Percentiles rank a stretch among this genome's conserved stretches.
These are phyloP conservation scores for Halcyon chelicuti DNA, from an alignment of 2,797 vertebrate species.

Conservation along the genomic window DNA sequence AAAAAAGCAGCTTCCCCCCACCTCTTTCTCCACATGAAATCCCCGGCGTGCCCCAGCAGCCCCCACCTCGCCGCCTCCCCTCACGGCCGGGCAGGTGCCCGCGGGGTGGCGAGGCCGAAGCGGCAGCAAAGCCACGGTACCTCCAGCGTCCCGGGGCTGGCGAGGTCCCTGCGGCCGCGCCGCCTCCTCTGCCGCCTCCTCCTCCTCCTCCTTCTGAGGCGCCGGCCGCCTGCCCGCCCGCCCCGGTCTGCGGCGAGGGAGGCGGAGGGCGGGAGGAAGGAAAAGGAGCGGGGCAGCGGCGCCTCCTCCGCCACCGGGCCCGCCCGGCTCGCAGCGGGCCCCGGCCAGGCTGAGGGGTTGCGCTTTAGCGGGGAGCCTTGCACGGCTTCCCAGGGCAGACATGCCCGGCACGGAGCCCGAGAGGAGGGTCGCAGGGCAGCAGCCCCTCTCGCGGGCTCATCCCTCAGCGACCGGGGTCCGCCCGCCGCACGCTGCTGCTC, in stretches of 20 bases:
- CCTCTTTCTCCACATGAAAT: background rate
- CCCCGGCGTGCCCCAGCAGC: background rate
- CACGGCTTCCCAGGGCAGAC: background rate
- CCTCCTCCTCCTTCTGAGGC: background rate
- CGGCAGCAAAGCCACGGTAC: constrained; percentile 20
- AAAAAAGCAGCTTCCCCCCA: background rate
- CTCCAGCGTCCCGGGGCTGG: constrained; percentile 5
- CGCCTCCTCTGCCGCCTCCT: background rate
- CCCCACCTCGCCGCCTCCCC: background rate
- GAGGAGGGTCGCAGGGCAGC: background rate
- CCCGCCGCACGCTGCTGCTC: fast-evolving
- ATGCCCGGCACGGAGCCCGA: background rate
- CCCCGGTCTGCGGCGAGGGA: background rate
- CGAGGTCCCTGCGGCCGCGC: background rate
- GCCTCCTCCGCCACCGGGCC: background rate
- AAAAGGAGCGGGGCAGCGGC: background rate
- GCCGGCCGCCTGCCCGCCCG: background rate
- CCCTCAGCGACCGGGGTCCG: fast-evolving
- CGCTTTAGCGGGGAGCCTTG: too few relatives aligned
- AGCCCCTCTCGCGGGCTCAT: background rate
- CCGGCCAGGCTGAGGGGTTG: background rate
- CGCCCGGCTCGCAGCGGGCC: background rate
- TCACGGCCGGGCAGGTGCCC: background rate
- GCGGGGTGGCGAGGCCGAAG: background rate
- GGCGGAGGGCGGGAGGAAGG: constrained; percentile 21